Percentiles rank a stretch among this genome's conserved stretches.
These are phyloP conservation scores for Halcyon leucocephala DNA, from an alignment of 2,797 vertebrate genomes.

Conservation along the genomic window DNA sequence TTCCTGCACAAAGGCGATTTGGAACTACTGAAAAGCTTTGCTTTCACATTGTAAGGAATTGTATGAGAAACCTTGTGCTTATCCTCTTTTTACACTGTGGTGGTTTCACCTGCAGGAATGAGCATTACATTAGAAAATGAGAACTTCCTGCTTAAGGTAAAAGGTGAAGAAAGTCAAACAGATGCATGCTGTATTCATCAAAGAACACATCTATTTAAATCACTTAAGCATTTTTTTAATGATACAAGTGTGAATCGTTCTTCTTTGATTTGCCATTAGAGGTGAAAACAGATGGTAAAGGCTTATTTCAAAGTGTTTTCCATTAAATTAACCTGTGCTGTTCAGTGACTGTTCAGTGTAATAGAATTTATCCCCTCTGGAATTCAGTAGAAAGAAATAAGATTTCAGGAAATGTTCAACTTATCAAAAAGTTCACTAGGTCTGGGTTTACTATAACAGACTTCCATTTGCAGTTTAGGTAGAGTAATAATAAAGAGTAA, in stretches of 20 bases:
- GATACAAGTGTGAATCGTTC: slow-evolving; percentile 73
- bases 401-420: slow-evolving; percentile 61
- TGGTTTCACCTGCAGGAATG: background rate
- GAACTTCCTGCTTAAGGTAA: slow-evolving; percentile 25
- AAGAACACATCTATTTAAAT: slow-evolving; percentile 81
- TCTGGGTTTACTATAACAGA: slow-evolving; percentile 12
- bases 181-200: slow-evolving; percentile 70
- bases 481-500: slow-evolving; percentile 55
- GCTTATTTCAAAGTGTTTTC: slow-evolving; percentile 78
- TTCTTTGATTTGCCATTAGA: slow-evolving; percentile 81
- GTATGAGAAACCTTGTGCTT: background rate
- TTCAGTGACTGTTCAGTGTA: slow-evolving; percentile 71
- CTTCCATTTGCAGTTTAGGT: slow-evolving; percentile 37
- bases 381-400: slow-evolving; percentile 67
- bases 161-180: slow-evolving; percentile 39
- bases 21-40: background rate
- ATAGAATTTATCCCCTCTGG: slow-evolving; percentile 72
- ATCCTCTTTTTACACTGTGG: background rate
- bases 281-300: slow-evolving; percentile 81
- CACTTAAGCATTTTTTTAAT: slow-evolving; percentile 76
- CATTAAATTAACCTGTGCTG: slow-evolving; percentile 82
- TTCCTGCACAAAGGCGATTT: background rate
- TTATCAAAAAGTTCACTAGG: slow-evolving; percentile 42
- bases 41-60: background rate
- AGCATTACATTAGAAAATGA: background rate